Percentiles rank a stretch among this genome's conserved stretches.
Conservation (phyloP, 2,888 invertebrate species). For the Chrysolina haemoptera region DNA sequence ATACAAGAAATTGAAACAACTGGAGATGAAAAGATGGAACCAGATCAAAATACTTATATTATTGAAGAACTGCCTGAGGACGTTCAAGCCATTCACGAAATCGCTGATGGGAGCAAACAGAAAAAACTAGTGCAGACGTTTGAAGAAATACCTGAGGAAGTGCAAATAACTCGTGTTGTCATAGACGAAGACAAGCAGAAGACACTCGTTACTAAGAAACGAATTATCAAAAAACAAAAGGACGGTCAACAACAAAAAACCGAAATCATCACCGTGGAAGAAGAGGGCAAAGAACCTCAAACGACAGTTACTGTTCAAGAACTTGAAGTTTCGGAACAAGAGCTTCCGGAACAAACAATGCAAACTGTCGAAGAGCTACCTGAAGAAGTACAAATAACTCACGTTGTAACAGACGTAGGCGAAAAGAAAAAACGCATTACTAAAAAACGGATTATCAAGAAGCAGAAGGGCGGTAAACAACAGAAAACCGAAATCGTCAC, state of each 20-base stretch:
- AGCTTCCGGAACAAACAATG: constrained; percentile 49
- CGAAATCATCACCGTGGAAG: constrained; percentile 62
- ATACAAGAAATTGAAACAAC: constrained; percentile 50
- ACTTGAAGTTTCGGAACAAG: constrained; percentile 44
- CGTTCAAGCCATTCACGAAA: constrained; percentile 59
- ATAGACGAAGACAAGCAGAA: constrained; percentile 46
- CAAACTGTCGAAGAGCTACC: constrained; percentile 56
- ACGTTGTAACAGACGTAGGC: constrained; percentile 40
- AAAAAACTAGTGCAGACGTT: constrained; percentile 46
- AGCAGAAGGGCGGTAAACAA: constrained; percentile 55
- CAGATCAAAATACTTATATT: too few species aligned
- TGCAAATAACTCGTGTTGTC: constrained; percentile 41
- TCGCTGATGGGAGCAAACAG: constrained; percentile 56
- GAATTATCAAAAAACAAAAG: constrained; percentile 33
- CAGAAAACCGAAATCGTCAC: constrained; percentile 62
- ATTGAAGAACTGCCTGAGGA: constrained; percentile 60
- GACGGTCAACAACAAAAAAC: constrained; percentile 60
- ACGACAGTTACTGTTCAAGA: constrained; percentile 59
- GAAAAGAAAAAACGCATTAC: constrained; percentile 39
- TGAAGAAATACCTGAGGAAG: constrained; percentile 58
- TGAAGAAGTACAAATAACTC: constrained; percentile 58
- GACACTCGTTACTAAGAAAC: constrained; percentile 55
- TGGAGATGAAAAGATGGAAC: constrained; percentile 46
- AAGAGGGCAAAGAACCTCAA: constrained; percentile 59
- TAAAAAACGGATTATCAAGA: background rate